Conservation (phyloP, 2,888 invertebrate species). For the Empis livida region DNA sequence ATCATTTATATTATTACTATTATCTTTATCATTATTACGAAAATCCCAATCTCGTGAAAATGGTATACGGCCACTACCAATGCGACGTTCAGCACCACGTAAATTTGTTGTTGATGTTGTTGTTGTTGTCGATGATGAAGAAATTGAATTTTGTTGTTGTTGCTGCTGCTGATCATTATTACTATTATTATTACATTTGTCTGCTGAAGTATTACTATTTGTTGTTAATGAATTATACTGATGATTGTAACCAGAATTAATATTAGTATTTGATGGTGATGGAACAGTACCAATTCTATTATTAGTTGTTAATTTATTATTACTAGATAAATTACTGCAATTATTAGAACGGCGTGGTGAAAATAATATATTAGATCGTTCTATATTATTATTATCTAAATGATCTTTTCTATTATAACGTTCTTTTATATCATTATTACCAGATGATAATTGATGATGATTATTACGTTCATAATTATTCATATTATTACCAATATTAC, state of each 20-base stretch:
- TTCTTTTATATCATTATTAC: background rate
- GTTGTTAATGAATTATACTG: too few relatives aligned
- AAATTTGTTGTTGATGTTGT: background rate
- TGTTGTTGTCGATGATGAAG: too few relatives aligned
- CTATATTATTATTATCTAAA: too few relatives aligned
- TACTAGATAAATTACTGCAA: too few relatives aligned
- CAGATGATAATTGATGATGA: background rate
- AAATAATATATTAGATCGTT: too few relatives aligned
- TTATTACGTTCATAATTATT: too few relatives aligned
- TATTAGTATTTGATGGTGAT: background rate
- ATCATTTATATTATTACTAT: background rate
- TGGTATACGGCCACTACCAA: conserved; percentile 76
- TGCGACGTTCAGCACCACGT: conserved; percentile 41
- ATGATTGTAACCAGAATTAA: too few relatives aligned
- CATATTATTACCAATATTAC: too few relatives aligned
- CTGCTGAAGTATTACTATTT: background rate
- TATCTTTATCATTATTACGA: conserved; percentile 14
- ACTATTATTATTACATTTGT: background rate
- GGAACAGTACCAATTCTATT: background rate
- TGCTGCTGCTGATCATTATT: background rate
- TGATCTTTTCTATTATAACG: too few relatives aligned
- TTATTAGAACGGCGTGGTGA: too few relatives aligned
- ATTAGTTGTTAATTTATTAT: too few relatives aligned
- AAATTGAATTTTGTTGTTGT: background rate
- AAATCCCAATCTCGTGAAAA: conserved; percentile 45